phyloP scores from a whole-genome alignment of 2,797 vertebrate genomes.

The Gymnocypris eckloni region DNA sequence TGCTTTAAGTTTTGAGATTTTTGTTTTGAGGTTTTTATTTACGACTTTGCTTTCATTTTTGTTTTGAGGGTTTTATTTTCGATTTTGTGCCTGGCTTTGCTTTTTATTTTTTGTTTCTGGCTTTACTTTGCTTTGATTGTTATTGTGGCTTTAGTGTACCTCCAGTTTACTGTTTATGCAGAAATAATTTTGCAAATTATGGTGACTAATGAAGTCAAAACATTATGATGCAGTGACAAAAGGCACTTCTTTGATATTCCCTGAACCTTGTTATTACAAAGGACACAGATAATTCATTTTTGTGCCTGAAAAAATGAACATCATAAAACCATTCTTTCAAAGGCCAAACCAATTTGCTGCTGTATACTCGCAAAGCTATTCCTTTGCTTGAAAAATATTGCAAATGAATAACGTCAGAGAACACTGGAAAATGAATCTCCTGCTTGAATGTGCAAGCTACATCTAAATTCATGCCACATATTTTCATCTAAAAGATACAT shows the following conservation, averaged over 20 bases:
- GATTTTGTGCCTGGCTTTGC: not conserved
- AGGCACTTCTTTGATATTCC: not conserved
- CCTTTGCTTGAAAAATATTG: constrained; percentile 13
- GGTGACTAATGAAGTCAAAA: not conserved
- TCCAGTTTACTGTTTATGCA: not conserved
- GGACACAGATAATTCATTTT: not conserved
- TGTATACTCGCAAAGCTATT: constrained; percentile 6
- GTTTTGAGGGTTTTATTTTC: not conserved
- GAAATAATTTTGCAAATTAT: not conserved
- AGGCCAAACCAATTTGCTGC: constrained; percentile 35
- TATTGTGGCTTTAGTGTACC: not conserved
- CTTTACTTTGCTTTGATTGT: not conserved
- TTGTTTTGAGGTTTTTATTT: not conserved
- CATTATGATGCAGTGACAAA: not conserved
- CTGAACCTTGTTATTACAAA: constrained; percentile 9
- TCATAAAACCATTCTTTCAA: constrained; percentile 22
- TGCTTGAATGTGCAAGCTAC: constrained; percentile 26
- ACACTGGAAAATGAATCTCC: constrained; percentile 13
- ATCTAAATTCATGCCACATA: constrained; percentile 30
- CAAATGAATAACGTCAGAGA: constrained; percentile 49
- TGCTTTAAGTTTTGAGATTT: not conserved
- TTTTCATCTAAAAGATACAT: constrained; percentile 27
- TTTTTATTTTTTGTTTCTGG: not conserved
- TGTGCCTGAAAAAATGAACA: not conserved
- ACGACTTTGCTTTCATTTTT: not conserved